These are phyloP conservation scores for Tautogolabrus adspersus DNA, from an alignment of 2,113 vertebrate species.

Conservation along the genomic window DNA sequence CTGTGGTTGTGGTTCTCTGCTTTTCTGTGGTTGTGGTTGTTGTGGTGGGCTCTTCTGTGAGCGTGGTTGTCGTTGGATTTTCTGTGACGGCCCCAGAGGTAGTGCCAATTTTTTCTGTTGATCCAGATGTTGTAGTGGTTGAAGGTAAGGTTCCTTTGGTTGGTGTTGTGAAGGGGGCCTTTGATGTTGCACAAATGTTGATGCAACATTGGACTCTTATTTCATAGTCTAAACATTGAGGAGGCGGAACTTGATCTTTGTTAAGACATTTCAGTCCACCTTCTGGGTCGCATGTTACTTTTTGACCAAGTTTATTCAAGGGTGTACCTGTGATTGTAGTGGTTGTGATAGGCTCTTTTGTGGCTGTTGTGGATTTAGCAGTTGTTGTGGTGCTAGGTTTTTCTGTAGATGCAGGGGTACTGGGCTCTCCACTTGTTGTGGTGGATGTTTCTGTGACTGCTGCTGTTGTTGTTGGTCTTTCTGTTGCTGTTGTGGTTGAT, in stretches of 20 bases:
- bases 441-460: neutral
- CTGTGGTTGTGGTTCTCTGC: neutral
- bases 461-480: neutral
- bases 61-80: neutral
- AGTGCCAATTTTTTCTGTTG: neutral
- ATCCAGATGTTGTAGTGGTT: neutral
- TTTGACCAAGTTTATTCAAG: too few relatives aligned
- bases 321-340: neutral
- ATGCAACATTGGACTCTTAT: too few relatives aligned
- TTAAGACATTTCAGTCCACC: too few relatives aligned
- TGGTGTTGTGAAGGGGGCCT: neutral
- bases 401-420: too few relatives aligned
- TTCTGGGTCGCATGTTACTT: too few relatives aligned
- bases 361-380: neutral
- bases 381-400: neutral
- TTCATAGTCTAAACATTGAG: too few relatives aligned
- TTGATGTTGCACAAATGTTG: too few relatives aligned
- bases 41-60: neutral
- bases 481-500: neutral
- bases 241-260: too few relatives aligned
- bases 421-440: too few relatives aligned
- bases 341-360: neutral
- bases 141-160: neutral
- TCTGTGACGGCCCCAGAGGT: neutral
- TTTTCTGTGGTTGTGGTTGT: neutral